Evolutionary conservation across 2,797 vertebrate genomes (phyloP), one percentile per base, ranked within the genome.

Genomic region (Lophius americanus): DNA sequence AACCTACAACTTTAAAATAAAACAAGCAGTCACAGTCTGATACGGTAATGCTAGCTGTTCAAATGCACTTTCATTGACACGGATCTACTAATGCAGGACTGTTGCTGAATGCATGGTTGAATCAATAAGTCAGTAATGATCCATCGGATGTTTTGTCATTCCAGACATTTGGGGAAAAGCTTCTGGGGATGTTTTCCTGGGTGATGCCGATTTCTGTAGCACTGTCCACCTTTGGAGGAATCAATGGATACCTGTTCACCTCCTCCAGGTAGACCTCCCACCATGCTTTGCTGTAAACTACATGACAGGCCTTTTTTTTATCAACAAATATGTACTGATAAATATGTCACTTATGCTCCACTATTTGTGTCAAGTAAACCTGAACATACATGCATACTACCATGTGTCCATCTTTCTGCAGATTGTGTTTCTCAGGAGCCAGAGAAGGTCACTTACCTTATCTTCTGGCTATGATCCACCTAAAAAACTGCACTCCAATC

Each of bases 181-280:
- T 99, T 82, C 93, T 99, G 80, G 96, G 97, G 66, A 95, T 96
- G 91, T 98, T 99, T 86, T 96, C 97, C 63, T 96, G 96, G 94
- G 93, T 98, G 89, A 99, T 99, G 95, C 98, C 98, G 0, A 96
- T 96, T 78, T 99, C 98, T 51, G 97, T 99, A 75, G 98, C 96
- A 6, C 90, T 99, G 70, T 99, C 98, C 84, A 99, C 98, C 39
- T 99, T 99, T 47, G 98, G 96, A 90, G 98, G 98, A 74, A 99
- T 99, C 91, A 99, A 99, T 52, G 96, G 98, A 85, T 99, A 99
- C 90, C 95, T 99, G 83, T 99, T 99, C 93, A 99, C 97, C 80
- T 99, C 97, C 64, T 99, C 98, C 92, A 98, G 98, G 98, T 99
- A 68, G 7, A 60, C 57, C 49, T 65, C 70, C 33, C 44, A 56